A percentile compares a stretch with the other conserved stretches of the same genome.
Conservation (phyloP, 92 coral and sea anemone genomes). For the Actinostola sp. region DNA sequence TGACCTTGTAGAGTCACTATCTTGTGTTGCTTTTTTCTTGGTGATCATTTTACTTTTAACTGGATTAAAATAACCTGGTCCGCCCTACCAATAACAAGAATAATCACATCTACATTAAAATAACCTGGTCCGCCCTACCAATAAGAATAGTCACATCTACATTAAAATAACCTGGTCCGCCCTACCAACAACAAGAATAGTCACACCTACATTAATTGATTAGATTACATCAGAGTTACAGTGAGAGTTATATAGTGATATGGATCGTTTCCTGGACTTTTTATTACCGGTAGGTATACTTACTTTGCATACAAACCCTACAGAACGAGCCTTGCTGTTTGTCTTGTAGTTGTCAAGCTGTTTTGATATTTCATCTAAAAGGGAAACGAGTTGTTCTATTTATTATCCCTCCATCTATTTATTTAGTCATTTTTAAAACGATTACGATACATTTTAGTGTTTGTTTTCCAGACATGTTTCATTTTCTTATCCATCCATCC, state of each 20-base stretch:
- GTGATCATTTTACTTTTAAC: conserved; percentile 70
- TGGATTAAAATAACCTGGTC: conserved; percentile 79
- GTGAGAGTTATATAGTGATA: too few relatives aligned
- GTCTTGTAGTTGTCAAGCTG: conserved; percentile 50
- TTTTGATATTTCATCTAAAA: conserved; percentile 47
- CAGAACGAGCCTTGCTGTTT: conserved; percentile 61
- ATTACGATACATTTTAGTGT: too few relatives aligned
- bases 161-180: conserved; percentile 82
- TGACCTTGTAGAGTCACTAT: conserved; percentile 63
- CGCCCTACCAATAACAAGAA: conserved; percentile 48
- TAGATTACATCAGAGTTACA: too few relatives aligned
- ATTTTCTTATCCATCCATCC: too few relatives aligned
- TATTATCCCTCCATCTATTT: not conserved
- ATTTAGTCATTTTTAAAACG: too few relatives aligned
- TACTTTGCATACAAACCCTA: conserved; percentile 71
- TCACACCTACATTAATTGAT: too few relatives aligned
- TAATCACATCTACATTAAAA: too few relatives aligned
- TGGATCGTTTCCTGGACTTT: too few relatives aligned
- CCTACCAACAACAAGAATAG: conserved; percentile 28
- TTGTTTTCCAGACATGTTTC: too few relatives aligned
- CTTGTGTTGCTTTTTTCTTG: conserved; percentile 59
- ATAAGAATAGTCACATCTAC: not conserved
- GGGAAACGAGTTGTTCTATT: not conserved
- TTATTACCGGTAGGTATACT: too few relatives aligned
- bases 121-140: conserved; percentile 79